A percentile compares a stretch with the other conserved stretches of the same genome.
Evolutionary conservation across 2,797 vertebrate genomes (phyloP).

Genomic region (Notolepis coatsorum): DNA sequence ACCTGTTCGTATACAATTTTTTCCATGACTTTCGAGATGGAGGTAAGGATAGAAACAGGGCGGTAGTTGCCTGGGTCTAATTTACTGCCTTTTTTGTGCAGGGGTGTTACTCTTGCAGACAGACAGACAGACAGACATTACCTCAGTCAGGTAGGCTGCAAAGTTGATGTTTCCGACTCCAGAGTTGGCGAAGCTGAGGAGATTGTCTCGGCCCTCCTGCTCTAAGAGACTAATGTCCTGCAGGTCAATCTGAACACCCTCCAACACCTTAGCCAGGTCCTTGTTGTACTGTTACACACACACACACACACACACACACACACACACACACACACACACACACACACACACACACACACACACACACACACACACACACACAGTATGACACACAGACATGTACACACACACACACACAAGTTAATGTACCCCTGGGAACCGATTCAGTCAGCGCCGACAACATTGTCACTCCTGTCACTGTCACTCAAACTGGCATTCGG

Average conservation of each 20-base stretch:
- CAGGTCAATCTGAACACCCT: conserved; percentile 84
- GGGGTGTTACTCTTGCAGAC: no score
- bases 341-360: background rate
- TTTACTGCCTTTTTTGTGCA: no score
- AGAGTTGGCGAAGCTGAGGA: conserved; percentile 86
- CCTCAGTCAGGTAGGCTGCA: conserved; percentile 86
- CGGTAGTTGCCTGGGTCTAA: no score
- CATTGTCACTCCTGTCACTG: no score
- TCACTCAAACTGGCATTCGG: no score
- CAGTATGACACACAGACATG: background rate
- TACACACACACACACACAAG: background rate
- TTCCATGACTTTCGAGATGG: no score
- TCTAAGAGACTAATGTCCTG: conserved; percentile 86
- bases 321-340: background rate
- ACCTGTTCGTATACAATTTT: no score
- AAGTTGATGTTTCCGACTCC: conserved; percentile 88
- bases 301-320: background rate
- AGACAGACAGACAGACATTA: conserved; percentile 55
- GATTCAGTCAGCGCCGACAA: no score
- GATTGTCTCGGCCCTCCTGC: conserved; percentile 83
- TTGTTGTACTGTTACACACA: conserved; percentile 82
- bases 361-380: background rate
- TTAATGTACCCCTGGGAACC: background rate
- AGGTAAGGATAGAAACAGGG: no score
- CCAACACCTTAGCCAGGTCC: conserved; percentile 83